These are phyloP conservation scores for Ashinkailepas kermadecensis DNA, from an alignment of 2,888 invertebrate species.

Conservation along the genomic window DNA sequence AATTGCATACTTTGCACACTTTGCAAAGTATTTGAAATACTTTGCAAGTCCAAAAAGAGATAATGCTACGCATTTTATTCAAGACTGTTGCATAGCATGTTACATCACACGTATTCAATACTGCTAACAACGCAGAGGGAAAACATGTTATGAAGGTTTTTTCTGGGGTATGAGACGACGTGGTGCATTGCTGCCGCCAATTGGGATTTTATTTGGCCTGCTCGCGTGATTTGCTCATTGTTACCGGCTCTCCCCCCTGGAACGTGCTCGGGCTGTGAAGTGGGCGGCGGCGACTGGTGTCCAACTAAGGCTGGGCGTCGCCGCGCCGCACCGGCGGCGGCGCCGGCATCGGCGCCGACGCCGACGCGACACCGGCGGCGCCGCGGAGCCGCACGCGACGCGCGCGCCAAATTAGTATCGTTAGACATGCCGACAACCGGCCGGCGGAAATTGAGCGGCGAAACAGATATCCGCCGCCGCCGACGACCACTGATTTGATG, in stretches of 20 bases:
- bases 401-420: not conserved
- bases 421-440: not conserved
- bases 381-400: not conserved
- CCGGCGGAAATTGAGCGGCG: not conserved
- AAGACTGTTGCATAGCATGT: too few species aligned
- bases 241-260: not conserved
- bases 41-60: too few species aligned
- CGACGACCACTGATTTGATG: not conserved
- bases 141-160: too few species aligned
- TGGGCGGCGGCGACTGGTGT: not conserved
- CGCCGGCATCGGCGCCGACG: too few species aligned
- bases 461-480: not conserved
- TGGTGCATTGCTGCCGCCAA: not conserved
- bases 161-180: too few species aligned
- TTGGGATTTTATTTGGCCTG: constrained; percentile 17
- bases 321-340: not conserved
- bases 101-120: too few species aligned
- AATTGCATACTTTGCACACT: too few species aligned
- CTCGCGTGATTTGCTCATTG: constrained; percentile 17
- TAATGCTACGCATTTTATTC: too few species aligned
- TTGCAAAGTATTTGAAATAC: too few species aligned
- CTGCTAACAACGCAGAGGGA: too few species aligned
- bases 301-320: not conserved
- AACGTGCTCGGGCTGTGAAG: not conserved
- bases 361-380: not conserved